Percentiles rank a stretch among this genome's conserved stretches.
phyloP scores from a whole-genome alignment of 2,888 invertebrate species.

The Rhorus exstirpatorius region DNA sequence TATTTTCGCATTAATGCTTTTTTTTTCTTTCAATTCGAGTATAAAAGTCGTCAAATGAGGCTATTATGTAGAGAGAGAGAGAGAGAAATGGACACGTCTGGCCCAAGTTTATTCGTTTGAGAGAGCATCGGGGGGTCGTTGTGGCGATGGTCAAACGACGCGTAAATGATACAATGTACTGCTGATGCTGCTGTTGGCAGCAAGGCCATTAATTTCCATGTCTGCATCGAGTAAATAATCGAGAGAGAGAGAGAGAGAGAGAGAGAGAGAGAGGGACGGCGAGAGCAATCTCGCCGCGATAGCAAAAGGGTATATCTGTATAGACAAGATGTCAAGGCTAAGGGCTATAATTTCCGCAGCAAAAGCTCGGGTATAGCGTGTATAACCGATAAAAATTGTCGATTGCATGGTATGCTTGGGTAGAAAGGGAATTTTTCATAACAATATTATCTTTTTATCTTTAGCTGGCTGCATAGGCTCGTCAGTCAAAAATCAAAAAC shows the following conservation, averaged over 20 bases:
- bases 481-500: too few relatives aligned
- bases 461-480: too few relatives aligned
- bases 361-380: conserved; percentile 31
- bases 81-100: conserved; percentile 9
- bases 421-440: neutral
- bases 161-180: conserved; percentile 27
- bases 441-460: conserved; percentile 16
- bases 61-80: too few relatives aligned
- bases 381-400: conserved; percentile 48
- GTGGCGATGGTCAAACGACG: conserved; percentile 37
- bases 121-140: conserved; percentile 5
- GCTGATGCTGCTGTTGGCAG: conserved; percentile 43
- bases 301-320: conserved; percentile 3
- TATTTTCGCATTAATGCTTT: neutral
- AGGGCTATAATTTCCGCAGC: conserved; percentile 25
- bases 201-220: conserved; percentile 55
- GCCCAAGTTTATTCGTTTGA: conserved; percentile 37
- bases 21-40: neutral
- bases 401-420: conserved; percentile 24
- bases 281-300: conserved; percentile 8
- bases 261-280: neutral
- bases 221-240: conserved; percentile 53
- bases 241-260: conserved; percentile 1
- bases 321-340: conserved; percentile 4
- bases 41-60: too few relatives aligned